phyloP scores from a whole-genome alignment of 2,797 vertebrate genomes.

The Potorous gilbertii region DNA sequence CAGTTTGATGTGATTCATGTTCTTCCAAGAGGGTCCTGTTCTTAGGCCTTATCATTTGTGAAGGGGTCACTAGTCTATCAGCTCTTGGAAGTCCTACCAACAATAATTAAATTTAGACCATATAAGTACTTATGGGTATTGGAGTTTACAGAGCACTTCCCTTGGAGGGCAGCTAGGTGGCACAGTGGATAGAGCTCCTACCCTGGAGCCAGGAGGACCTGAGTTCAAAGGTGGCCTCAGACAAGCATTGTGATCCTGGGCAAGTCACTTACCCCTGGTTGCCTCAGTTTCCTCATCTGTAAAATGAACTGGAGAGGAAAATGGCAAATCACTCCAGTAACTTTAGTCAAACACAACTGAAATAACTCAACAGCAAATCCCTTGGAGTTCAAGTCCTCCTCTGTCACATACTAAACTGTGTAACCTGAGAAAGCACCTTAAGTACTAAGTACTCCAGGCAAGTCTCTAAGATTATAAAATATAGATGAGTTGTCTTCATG shows the following conservation, averaged over 20 bases:
- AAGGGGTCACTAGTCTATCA: background rate
- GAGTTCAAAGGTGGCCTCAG: background rate
- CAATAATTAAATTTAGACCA: background rate
- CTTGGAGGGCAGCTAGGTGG: no score
- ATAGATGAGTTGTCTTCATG: background rate
- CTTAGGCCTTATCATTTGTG: background rate
- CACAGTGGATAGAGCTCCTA: background rate
- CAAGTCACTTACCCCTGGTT: background rate
- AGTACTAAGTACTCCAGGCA: background rate
- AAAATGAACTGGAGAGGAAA: background rate
- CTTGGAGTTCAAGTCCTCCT: background rate
- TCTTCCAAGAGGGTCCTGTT: background rate
- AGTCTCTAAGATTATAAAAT: background rate
- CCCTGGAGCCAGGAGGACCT: background rate
- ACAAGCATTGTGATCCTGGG: background rate
- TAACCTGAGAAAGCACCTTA: background rate
- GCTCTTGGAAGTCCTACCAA: background rate
- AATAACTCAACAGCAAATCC: background rate
- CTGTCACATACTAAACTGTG: background rate
- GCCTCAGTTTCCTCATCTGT: background rate
- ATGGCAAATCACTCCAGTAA: background rate
- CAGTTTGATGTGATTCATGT: background rate
- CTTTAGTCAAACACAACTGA: background rate
- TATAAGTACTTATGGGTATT: background rate
- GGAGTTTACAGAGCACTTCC: background rate